A percentile compares a stretch with the other conserved stretches of the same genome.
Evolutionary conservation across 1,140 invertebrate species (phyloP).

Genomic region (Bombus huntii): DNA sequence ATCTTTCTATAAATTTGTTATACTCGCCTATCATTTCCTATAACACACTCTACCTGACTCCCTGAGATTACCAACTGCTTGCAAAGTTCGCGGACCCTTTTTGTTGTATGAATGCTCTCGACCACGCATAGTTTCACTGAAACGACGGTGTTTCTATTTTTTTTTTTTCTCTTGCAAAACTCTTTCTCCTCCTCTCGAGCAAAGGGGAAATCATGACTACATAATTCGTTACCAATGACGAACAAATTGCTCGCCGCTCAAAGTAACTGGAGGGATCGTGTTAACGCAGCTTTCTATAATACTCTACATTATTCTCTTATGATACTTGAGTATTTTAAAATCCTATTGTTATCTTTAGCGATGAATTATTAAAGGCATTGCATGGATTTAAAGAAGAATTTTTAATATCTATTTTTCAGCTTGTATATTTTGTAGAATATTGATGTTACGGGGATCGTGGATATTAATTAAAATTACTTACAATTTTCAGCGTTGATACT

Average conservation of each 20-base stretch:
- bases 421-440: background rate
- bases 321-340: background rate
- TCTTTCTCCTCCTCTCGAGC: too few species aligned
- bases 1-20: constrained; percentile 7
- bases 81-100: constrained; percentile 84
- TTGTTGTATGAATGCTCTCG: constrained; percentile 84
- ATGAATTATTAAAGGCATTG: background rate
- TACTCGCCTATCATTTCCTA: constrained; percentile 86
- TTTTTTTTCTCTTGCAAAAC: background rate
- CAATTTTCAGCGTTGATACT: constrained; percentile 25
- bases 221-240: background rate
- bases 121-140: constrained; percentile 88
- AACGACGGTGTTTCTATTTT: background rate
- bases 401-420: background rate
- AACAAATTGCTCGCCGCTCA: background rate
- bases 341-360: too few species aligned
- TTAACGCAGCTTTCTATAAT: background rate
- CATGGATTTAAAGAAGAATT: background rate
- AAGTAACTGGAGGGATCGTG: background rate
- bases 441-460: too few species aligned
- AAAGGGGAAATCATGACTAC: background rate
- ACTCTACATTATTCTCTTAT: background rate
- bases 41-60: constrained; percentile 85
- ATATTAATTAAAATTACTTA: constrained; percentile 39
- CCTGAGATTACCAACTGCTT: constrained; percentile 81